Evolutionary conservation across 2,113 vertebrate genomes (phyloP).

Genomic region (Pangasianodon gigas): DNA sequence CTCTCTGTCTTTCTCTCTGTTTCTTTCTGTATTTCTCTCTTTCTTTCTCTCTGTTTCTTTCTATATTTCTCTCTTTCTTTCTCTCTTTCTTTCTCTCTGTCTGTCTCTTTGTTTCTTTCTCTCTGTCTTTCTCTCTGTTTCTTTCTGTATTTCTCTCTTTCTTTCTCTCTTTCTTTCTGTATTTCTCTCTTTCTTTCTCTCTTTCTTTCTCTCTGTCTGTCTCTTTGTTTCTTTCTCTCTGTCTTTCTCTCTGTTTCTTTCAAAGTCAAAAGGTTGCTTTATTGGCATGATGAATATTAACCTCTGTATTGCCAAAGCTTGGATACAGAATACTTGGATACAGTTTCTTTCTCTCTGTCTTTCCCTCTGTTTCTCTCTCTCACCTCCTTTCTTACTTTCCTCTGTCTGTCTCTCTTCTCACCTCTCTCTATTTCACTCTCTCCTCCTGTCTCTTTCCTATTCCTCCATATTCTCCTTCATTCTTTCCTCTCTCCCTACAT

Average conservation of each 20-base stretch:
- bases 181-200: not conserved
- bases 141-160: not conserved
- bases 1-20: too few relatives aligned
- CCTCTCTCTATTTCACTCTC: not conserved
- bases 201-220: too few relatives aligned
- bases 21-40: not conserved
- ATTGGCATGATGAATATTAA: too few relatives aligned
- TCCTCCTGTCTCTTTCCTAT: not conserved
- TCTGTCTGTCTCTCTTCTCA: not conserved
- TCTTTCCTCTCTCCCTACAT: conserved; percentile 40
- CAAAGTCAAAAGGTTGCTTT: too few relatives aligned
- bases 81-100: not conserved
- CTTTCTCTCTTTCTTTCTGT: conserved; percentile 21
- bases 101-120: not conserved
- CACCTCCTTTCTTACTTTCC: too few relatives aligned
- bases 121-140: not conserved
- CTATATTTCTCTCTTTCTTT: too few relatives aligned
- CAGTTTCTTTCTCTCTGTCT: not conserved
- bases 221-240: conserved; percentile 48
- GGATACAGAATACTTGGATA: too few relatives aligned
- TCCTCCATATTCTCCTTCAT: conserved; percentile 25
- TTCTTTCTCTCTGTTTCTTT: not conserved
- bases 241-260: too few relatives aligned
- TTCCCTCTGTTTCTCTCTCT: not conserved
- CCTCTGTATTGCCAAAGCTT: too few relatives aligned